Conservation (phyloP, 2,797 vertebrate species). For the Naso thynnoides region DNA sequence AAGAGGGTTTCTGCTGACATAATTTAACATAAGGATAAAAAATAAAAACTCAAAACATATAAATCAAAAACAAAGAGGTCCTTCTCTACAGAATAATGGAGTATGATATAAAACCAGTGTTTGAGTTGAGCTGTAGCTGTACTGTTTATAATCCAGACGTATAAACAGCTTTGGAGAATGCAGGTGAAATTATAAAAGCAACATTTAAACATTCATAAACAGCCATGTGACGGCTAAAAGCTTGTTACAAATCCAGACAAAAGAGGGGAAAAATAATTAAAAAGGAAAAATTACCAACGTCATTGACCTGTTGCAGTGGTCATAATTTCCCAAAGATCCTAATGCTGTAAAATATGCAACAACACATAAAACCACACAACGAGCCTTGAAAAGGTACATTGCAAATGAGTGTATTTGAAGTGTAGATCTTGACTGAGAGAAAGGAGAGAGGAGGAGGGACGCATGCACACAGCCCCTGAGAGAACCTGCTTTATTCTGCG, state of each 20-base stretch:
- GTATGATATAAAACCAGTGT: conserved; percentile 49
- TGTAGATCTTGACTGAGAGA: conserved; percentile 61
- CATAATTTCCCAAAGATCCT: conserved; percentile 97
- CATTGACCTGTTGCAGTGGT: conserved; percentile 96
- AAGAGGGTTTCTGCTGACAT: background rate
- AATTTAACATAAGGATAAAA: background rate
- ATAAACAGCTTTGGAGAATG: conserved; percentile 71
- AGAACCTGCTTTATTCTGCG: conserved; percentile 12
- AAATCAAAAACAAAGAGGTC: conserved; percentile 9
- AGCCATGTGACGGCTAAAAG: conserved; percentile 65
- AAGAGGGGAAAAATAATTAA: conserved; percentile 91
- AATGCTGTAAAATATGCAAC: conserved; percentile 98
- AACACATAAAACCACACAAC: conserved; percentile 94
- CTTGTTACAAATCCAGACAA: conserved; percentile 84
- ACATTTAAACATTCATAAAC: conserved; percentile 68
- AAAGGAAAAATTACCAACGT: conserved; percentile 95
- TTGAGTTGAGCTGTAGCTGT: conserved; percentile 38
- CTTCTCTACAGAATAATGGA: conserved; percentile 50
- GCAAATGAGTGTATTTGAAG: conserved; percentile 79
- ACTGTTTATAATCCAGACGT: conserved; percentile 70
- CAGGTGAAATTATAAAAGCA: conserved; percentile 51
- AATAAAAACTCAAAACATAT: background rate
- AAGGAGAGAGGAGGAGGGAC: conserved; percentile 5
- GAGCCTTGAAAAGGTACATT: conserved; percentile 88
- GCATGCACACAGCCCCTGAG: conserved; percentile 64